A percentile compares a stretch with the other conserved stretches of the same genome.
Evolutionary conservation across 2,888 invertebrate genomes (phyloP).

Genomic region (Deilephila elpenor): DNA sequence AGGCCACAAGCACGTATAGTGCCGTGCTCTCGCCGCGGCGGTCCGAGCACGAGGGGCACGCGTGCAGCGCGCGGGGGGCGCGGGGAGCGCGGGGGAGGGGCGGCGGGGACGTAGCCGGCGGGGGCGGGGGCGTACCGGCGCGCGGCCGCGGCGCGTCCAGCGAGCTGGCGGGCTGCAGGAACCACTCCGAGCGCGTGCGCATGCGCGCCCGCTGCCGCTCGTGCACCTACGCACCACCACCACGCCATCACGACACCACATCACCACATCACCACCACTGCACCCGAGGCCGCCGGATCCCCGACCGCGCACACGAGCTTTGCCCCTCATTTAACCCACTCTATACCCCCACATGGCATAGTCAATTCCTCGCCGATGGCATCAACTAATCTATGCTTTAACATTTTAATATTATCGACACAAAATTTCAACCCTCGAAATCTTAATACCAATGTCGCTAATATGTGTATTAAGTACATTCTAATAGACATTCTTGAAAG

Average conservation of each 20-base stretch:
- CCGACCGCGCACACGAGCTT: slow-evolving; percentile 35
- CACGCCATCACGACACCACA: slow-evolving; percentile 34
- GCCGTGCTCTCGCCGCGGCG: slow-evolving; percentile 73
- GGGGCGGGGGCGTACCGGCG: slow-evolving; percentile 71
- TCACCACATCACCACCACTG: background rate
- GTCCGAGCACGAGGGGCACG: slow-evolving; percentile 50
- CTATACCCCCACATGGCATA: background rate
- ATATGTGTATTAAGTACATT: background rate
- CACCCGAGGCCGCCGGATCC: background rate
- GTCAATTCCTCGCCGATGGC: background rate
- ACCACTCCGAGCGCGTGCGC: slow-evolving; percentile 99
- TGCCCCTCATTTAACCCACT: background rate
- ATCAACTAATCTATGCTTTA: background rate
- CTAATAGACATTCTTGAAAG: background rate
- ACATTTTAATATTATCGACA: slow-evolving; percentile 5
- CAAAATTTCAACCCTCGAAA: background rate
- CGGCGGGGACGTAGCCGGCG: slow-evolving; percentile 43
- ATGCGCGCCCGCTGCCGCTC: slow-evolving; percentile 98
- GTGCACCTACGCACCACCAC: slow-evolving; percentile 89
- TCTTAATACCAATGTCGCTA: background rate
- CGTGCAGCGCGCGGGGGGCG: slow-evolving; percentile 37
- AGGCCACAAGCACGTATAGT: slow-evolving; percentile 83
- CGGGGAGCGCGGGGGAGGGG: slow-evolving; percentile 39
- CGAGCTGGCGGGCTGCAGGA: slow-evolving; percentile 89
- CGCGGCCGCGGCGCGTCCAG: slow-evolving; percentile 76